Evolutionary conservation across 2,888 invertebrate genomes (phyloP).

Genomic region (Platynereis dumerilii): DNA sequence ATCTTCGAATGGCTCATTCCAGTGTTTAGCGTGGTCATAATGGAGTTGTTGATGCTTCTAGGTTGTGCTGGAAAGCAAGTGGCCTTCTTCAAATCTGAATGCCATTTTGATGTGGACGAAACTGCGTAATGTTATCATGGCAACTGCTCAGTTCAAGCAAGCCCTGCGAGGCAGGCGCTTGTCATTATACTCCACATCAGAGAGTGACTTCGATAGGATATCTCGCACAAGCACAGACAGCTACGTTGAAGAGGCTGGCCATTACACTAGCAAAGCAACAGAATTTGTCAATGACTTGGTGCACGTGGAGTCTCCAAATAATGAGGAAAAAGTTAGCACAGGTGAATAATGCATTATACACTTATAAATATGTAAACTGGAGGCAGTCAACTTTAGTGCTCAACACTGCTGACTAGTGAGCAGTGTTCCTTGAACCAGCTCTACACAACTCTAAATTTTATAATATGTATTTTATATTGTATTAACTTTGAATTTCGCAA

Average conservation of each 20-base stretch:
- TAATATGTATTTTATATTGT: too few species aligned
- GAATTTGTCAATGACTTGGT: constrained; percentile 32
- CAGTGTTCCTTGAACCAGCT: too few species aligned
- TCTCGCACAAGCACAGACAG: constrained; percentile 59
- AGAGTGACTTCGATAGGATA: constrained; percentile 57
- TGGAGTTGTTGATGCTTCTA: constrained; percentile 31
- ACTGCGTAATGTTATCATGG: constrained; percentile 87
- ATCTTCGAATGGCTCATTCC: too few species aligned
- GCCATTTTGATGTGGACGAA: constrained; percentile 92
- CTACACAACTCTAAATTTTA: too few species aligned
- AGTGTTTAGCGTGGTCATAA: too few species aligned
- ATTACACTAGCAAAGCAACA: constrained; percentile 14
- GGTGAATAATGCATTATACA: too few species aligned
- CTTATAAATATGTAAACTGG: too few species aligned
- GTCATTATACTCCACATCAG: constrained; percentile 59
- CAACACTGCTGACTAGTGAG: too few species aligned
- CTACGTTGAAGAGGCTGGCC: constrained; percentile 38
- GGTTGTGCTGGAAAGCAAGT: constrained; percentile 89
- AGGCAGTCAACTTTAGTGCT: too few species aligned
- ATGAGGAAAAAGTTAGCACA: constrained; percentile 44
- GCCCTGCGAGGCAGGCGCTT: constrained; percentile 67
- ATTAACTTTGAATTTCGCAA: too few species aligned
- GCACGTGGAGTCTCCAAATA: constrained; percentile 26
- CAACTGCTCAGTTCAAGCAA: constrained; percentile 85
- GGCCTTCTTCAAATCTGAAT: constrained; percentile 82